Base-by-base conservation (phyloP, 1,140 invertebrate species). In the Calephelis virginiensis region DNA sequence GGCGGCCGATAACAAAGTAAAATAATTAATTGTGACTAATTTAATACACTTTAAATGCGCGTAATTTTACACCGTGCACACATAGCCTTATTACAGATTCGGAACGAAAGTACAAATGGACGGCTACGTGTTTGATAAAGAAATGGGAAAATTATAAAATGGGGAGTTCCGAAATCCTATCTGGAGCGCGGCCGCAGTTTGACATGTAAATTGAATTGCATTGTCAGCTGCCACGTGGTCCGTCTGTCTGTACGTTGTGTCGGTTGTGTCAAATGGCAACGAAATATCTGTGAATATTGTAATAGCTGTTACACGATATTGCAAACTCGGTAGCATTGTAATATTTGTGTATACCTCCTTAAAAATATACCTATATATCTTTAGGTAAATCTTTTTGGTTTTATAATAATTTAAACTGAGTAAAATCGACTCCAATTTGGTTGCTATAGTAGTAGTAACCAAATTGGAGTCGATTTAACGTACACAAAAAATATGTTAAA, bases 1-100 rank as follows among this genome's bases (percentile, higher is more conserved):
- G 75, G 71, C 63, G 70, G 38, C 28, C 77, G 86, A 86, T 86
- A 86, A 81, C 72, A 73, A 66, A 68, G 71, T 74, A 74, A 75
- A 71, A 74, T 85, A 87, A 85, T 86, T 88, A 85, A 83, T 83
- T 81, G 80, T 79, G 73, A 80, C 82, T 85, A 86, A 89, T 86
- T 89, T 78, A 56, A 70, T 77, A 50, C 61, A 67, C 65, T 68
- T 69, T 72, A 69, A 73, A 69, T 53, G 68, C 65, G 49, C 63
- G 68, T 67, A 69, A 73, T 75, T 69, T 71, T 47, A 70, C 65
- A 66, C 63, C 38, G 66, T 71, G 67, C 63, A 59, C 13, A 60
- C 47, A 38, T 12, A 17, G 50, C 11, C 14, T 59, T 59, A 59
- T 59, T 59, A 59, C 37, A 72, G 64, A 70, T 72, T 69, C 38